A percentile compares a stretch with the other conserved stretches of the same genome.
phyloP scores from a whole-genome alignment of 2,113 vertebrate genomes.

The Anarhynchus alexandrinus region DNA sequence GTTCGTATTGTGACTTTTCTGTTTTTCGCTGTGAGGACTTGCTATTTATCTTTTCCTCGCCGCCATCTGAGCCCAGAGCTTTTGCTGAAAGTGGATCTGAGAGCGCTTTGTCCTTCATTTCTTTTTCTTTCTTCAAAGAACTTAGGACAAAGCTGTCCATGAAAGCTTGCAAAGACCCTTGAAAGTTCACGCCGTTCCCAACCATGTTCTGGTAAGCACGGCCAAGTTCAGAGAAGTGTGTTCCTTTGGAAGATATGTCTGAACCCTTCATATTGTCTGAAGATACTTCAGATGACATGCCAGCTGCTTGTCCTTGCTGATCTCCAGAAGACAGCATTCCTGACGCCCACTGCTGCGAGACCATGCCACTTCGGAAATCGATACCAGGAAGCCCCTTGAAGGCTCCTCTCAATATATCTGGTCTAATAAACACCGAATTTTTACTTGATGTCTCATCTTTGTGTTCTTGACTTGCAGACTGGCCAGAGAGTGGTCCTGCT shows the following conservation, averaged over 20 bases:
- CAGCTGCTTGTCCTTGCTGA: slow-evolving; percentile 77
- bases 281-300: slow-evolving; percentile 75
- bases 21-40: slow-evolving; percentile 81
- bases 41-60: slow-evolving; percentile 78
- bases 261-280: slow-evolving; percentile 82
- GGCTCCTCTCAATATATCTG: slow-evolving; percentile 90
- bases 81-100: slow-evolving; percentile 82
- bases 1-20: slow-evolving; percentile 92
- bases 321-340: slow-evolving; percentile 84
- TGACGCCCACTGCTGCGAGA: slow-evolving; percentile 90
- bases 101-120: slow-evolving; percentile 80
- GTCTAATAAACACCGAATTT: slow-evolving; percentile 89
- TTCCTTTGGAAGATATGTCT: slow-evolving; percentile 82
- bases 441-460: slow-evolving; percentile 85
- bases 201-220: slow-evolving; percentile 92
- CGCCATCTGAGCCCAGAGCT: slow-evolving; percentile 75
- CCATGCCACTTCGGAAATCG: slow-evolving; percentile 87
- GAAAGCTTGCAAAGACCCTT: slow-evolving; percentile 96
- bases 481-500: slow-evolving; percentile 81
- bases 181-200: slow-evolving; percentile 93
- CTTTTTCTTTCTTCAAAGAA: slow-evolving; percentile 92
- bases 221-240: slow-evolving; percentile 90
- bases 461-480: slow-evolving; percentile 80
- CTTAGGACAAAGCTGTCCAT: slow-evolving; percentile 96
- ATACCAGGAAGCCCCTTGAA: slow-evolving; percentile 91